phyloP scores from a whole-genome alignment of 2,888 invertebrate species.

The Pachycephus smyrnensis region DNA sequence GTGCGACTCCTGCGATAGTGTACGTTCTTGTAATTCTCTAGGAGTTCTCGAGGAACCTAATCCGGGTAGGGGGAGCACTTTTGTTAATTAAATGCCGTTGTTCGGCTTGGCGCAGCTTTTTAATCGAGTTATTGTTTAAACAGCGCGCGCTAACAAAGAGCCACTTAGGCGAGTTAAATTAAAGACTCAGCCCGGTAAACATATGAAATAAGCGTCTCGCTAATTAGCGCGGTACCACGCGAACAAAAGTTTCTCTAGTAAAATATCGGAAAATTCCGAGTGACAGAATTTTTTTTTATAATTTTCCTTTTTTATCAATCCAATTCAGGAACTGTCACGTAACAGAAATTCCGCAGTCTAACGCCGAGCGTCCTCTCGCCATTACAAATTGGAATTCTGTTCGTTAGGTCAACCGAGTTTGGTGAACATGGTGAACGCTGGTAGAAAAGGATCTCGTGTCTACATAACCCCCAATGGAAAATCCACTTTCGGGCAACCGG shows the following conservation, averaged over 20 bases:
- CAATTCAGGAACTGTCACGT: neutral
- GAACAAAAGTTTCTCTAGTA: neutral
- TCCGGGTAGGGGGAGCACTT: slow-evolving; percentile 48
- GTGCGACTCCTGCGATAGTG: neutral
- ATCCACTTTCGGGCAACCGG: neutral
- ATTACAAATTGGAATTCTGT: neutral
- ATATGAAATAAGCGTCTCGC: slow-evolving; percentile 38
- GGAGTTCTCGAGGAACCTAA: neutral
- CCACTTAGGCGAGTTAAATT: slow-evolving; percentile 28
- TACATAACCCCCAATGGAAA: neutral
- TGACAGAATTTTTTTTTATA: too few relatives aligned
- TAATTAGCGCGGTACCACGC: neutral
- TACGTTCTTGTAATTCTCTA: neutral
- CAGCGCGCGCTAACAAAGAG: slow-evolving; percentile 36
- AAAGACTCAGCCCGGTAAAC: slow-evolving; percentile 51
- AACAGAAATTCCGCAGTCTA: neutral
- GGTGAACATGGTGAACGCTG: neutral
- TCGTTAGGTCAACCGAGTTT: neutral
- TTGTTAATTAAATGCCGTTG: slow-evolving; percentile 63
- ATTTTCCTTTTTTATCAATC: neutral
- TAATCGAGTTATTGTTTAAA: slow-evolving; percentile 60
- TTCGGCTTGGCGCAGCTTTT: slow-evolving; percentile 54
- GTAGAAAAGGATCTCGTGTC: neutral
- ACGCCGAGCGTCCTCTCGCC: neutral
- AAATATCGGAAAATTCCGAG: neutral